These are phyloP conservation scores for Grapholita molesta DNA, from an alignment of 1,140 invertebrate species.

Conservation along the genomic window DNA sequence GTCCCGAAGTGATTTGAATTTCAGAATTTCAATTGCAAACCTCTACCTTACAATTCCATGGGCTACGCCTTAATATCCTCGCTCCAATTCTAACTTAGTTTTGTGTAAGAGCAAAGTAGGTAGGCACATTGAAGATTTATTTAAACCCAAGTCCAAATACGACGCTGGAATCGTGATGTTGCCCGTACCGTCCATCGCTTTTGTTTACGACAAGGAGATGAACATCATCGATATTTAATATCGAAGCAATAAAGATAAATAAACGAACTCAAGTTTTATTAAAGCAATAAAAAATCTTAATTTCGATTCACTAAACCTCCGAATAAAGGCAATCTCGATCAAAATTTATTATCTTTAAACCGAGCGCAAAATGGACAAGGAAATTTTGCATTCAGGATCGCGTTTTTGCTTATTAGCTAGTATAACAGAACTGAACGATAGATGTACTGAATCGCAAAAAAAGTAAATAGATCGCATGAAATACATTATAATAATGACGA, in stretches of 20 bases:
- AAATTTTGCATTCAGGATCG: constrained; percentile 2
- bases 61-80: constrained; percentile 18
- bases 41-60: constrained; percentile 36
- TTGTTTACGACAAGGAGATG: constrained; percentile 14
- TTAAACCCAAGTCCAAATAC: neutral
- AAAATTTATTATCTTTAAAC: constrained; percentile 13
- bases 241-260: constrained; percentile 15
- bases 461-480: constrained; percentile 38
- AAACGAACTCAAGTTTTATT: constrained; percentile 5
- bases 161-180: constrained; percentile 13
- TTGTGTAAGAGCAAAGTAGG: constrained; percentile 7
- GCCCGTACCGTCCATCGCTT: constrained; percentile 1
- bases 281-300: constrained; percentile 15
- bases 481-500: constrained; percentile 34
- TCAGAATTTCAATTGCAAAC: constrained; percentile 58
- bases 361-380: neutral
- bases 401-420: constrained; percentile 43
- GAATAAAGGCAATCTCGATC: constrained; percentile 7
- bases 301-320: neutral
- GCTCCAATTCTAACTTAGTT: constrained; percentile 17
- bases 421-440: constrained; percentile 29
- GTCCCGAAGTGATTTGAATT: constrained; percentile 69
- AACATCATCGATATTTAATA: constrained; percentile 1
- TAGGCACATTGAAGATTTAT: constrained; percentile 16
- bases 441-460: constrained; percentile 29